Evolutionary conservation across 2,113 vertebrate genomes (phyloP).

Genomic region (Sorex araneus): DNA sequence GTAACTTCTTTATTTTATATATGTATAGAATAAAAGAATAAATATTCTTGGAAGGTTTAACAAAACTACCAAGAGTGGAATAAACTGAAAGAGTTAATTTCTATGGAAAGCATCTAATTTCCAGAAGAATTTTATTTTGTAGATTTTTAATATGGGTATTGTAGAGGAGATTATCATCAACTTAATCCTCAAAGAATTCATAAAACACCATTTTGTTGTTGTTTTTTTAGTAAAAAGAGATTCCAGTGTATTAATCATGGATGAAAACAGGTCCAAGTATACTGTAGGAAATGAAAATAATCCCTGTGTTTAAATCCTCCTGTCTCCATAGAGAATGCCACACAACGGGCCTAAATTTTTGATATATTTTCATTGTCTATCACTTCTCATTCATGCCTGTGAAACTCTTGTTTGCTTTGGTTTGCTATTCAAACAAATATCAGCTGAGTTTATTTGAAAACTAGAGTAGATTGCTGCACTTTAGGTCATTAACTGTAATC

Average conservation of each 20-base stretch:
- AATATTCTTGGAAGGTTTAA: constrained; percentile 38
- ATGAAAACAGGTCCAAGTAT: constrained; percentile 56
- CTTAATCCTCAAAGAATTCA: constrained; percentile 70
- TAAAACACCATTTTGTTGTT: constrained; percentile 68
- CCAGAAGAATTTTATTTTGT: constrained; percentile 69
- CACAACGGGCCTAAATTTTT: constrained; percentile 31
- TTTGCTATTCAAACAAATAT: constrained; percentile 77
- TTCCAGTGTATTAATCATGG: constrained; percentile 59
- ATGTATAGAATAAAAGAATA: constrained; percentile 42
- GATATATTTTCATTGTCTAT: constrained; percentile 48
- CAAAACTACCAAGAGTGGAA: constrained; percentile 23
- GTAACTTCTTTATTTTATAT: neutral
- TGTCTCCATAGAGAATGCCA: constrained; percentile 13
- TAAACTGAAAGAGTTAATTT: constrained; percentile 59
- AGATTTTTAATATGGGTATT: constrained; percentile 59
- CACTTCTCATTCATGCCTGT: constrained; percentile 61
- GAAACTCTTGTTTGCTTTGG: constrained; percentile 66
- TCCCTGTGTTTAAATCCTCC: constrained; percentile 45
- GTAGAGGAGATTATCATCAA: constrained; percentile 55
- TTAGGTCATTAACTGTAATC: constrained; percentile 63
- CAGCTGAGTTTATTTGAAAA: constrained; percentile 74
- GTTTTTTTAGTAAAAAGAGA: constrained; percentile 59
- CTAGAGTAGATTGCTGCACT: constrained; percentile 48
- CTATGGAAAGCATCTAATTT: constrained; percentile 42
- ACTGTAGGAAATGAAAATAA: constrained; percentile 64